Evolutionary conservation across 92 coral and sea anemone genomes (phyloP).

Genomic region (Porites cylindrica): DNA sequence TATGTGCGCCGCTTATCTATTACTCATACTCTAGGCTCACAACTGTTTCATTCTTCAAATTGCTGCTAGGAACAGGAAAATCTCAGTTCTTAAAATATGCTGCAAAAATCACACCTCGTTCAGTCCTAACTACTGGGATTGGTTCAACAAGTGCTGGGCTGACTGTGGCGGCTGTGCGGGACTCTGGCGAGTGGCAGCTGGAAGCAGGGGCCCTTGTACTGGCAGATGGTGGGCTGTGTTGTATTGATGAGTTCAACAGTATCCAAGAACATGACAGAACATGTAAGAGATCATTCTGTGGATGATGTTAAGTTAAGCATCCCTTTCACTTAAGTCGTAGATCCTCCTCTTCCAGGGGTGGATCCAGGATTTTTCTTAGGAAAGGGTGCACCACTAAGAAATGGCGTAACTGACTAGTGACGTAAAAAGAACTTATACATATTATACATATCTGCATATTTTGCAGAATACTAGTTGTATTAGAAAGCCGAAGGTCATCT

Average conservation of each 20-base stretch:
- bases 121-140: constrained; percentile 96
- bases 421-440: no score
- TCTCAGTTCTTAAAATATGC: constrained; percentile 97
- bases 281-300: constrained; percentile 67
- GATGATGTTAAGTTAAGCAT: no score
- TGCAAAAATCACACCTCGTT: constrained; percentile 93
- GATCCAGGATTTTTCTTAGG: no score
- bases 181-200: constrained; percentile 98
- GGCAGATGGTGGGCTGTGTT: constrained; percentile 99
- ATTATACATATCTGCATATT: no score
- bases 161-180: constrained; percentile 95
- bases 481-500: no score
- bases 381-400: no score
- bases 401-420: no score
- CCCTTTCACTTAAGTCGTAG: no score
- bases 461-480: no score
- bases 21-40: not conserved
- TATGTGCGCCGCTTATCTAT: no score
- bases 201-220: constrained; percentile 99
- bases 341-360: no score
- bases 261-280: constrained; percentile 96
- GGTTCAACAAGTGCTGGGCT: constrained; percentile 99
- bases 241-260: constrained; percentile 97
- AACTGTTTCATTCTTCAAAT: not conserved
- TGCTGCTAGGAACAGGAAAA: constrained; percentile 88